Base-by-base conservation (phyloP, 2,888 invertebrate species). In the Dexiosoma caninum region DNA sequence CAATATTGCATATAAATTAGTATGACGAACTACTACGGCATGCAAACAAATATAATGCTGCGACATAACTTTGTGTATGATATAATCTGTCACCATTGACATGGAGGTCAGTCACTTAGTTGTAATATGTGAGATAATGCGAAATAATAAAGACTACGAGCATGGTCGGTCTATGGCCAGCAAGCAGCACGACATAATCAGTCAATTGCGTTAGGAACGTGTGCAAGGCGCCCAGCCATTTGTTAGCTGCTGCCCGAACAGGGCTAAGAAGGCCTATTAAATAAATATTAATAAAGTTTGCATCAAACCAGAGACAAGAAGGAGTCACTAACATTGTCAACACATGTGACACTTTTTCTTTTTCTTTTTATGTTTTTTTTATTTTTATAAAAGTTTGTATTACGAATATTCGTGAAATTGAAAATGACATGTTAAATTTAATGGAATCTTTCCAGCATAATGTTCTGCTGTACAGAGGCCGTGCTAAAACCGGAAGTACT, bases 21-120 rank as follows among this genome's bases (percentile, higher is more conserved):
- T 66, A 44, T 12, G 30, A 57, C 14, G 23, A 16, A 46, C n/a
- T n/a, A n/a, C n/a, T n/a, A n/a, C 21, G n/a, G 16, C 42, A 27
- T 16, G 14, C 23, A 23, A 23, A 37, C 49, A 27, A 42, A 42
- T 14, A 37, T 9, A 42, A 16, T 30, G 23, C 8, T 51, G 6
- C 27, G 6, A 27, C 6, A 14, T 14, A 14, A 46, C 57, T 35
- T 32, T 44, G 30, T 32, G 53, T 55, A 21, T 60, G 67, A 59
- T 81, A 77, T 81, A 81, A 81, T 81, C 81, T 81, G 81, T 81
- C 81, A 81, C 74, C 77, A 77, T 72, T 51, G 69, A 69, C 72
- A 69, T 69, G 40, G 77, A n/a, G 77, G 81, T 72, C 64, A 55
- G 55, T 59, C 30, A 46, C 46, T 64, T 21, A 35, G 12, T 46